Evolutionary conservation across 1,140 invertebrate species (phyloP).

Genomic region (Magallana ariakensis): DNA sequence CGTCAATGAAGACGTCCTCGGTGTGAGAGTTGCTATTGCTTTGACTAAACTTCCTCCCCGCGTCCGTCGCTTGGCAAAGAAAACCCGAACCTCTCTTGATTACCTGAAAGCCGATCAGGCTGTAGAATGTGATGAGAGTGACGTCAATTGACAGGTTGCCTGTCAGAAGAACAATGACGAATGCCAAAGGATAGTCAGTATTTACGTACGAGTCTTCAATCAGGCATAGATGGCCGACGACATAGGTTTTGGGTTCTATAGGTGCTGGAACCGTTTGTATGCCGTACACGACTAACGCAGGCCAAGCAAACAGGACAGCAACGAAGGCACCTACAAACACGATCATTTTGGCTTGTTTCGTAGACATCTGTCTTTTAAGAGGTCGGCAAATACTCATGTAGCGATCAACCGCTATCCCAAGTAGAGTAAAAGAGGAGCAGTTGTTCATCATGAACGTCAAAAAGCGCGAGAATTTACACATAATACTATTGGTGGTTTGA

Average conservation of each 20-base stretch:
- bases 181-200: slow-evolving; percentile 59
- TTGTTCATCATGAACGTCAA: slow-evolving; percentile 69
- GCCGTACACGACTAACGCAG: slow-evolving; percentile 66
- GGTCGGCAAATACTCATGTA: slow-evolving; percentile 69
- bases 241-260: slow-evolving; percentile 10
- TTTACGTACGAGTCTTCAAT: slow-evolving; percentile 54
- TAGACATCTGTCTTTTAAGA: slow-evolving; percentile 48
- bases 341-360: slow-evolving; percentile 57
- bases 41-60: background rate
- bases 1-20: slow-evolving; percentile 42
- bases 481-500: slow-evolving; percentile 51
- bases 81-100: slow-evolving; percentile 44
- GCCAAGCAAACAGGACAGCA: slow-evolving; percentile 63
- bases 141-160: slow-evolving; percentile 58
- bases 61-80: background rate
- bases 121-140: slow-evolving; percentile 43
- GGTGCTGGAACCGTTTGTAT: slow-evolving; percentile 50
- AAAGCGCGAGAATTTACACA: slow-evolving; percentile 67
- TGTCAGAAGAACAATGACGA: slow-evolving; percentile 61
- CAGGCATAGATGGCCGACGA: slow-evolving; percentile 54
- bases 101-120: slow-evolving; percentile 48
- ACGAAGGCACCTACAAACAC: slow-evolving; percentile 53
- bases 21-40: slow-evolving; percentile 39
- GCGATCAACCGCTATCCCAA: slow-evolving; percentile 68
- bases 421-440: slow-evolving; percentile 62